Base-by-base conservation (phyloP, 2,797 vertebrate species). In the Brachyalestes nurse region DNA sequence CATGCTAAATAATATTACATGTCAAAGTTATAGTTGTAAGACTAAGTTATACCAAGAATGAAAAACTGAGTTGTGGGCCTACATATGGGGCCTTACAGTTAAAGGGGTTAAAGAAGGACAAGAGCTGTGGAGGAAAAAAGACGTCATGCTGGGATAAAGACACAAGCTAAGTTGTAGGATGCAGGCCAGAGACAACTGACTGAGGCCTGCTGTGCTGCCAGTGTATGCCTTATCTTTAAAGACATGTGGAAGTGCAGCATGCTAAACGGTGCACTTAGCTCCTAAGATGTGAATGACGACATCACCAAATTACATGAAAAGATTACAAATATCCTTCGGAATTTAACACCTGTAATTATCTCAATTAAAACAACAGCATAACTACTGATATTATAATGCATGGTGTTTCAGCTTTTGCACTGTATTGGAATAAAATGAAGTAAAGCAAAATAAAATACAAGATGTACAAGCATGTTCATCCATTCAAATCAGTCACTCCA, bases 221-320 rank as follows among this genome's bases (percentile, higher is more conserved):
- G 61, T 75, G 51, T 21, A 17, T 40, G 66, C 73, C 75, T 82
- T 77, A 65, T 82, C 74, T 72, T 80, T 49, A 49, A 3, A 49
- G 12, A 12, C 47, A 49, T 13, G 73, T 75, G 70, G 83, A 73
- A 84, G 71, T 74, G 70, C 78, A 81, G 72, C 61, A 92, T 93
- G 90, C 89, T 93, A 95, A 95, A 95, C 94, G 93, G 91, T 93
- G 93, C 91, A 86, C 94, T 95, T 94, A 92, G 93, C 92, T 92
- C 93, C 89, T 88, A 91, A 75, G 75, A 92, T 89, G 90, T 91
- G 85, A 90, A 92, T 92, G 92, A 94, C 92, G 92, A 91, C 4
- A 49, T 49, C 12, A 49, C 4, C 2, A 45, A 45, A 91, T 93
- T 93, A 92, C 91, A 90, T 93, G 92, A 92, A 90, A 90, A 75